These are phyloP conservation scores for Pheosia gnoma DNA, from an alignment of 2,888 invertebrate genomes.

Conservation along the genomic window DNA sequence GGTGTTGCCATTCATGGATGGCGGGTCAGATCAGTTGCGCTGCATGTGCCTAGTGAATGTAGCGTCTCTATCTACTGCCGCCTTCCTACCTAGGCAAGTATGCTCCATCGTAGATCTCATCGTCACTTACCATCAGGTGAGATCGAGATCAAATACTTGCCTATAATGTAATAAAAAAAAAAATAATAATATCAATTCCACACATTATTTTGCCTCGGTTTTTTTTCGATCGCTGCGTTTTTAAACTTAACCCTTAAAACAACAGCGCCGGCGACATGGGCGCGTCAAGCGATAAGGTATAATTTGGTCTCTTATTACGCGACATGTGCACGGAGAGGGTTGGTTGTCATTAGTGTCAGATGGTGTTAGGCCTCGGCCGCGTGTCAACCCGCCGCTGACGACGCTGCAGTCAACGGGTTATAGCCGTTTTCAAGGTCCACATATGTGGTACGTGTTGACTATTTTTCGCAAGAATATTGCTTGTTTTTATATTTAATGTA, in stretches of 20 bases:
- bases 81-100: too few relatives aligned
- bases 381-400: conserved; percentile 48
- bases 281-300: conserved; percentile 65
- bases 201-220: conserved; percentile 2
- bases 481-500: too few relatives aligned
- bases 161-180: too few relatives aligned
- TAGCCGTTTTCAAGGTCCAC: conserved; percentile 38
- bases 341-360: conserved; percentile 73
- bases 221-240: conserved; percentile 30
- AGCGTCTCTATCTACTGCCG: too few relatives aligned
- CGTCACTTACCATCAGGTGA: too few relatives aligned
- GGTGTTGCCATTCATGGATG: too few relatives aligned
- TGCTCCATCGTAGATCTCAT: too few relatives aligned
- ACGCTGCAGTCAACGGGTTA: conserved; percentile 34
- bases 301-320: conserved; percentile 62
- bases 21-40: too few relatives aligned
- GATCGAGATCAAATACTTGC: too few relatives aligned
- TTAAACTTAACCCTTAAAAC: conserved; percentile 29
- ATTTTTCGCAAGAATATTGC: too few relatives aligned
- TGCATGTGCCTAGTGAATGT: too few relatives aligned
- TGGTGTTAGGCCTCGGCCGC: conserved; percentile 47
- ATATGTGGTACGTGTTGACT: conserved; percentile 14
- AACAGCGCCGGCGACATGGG: conserved; percentile 34
- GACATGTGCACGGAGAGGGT: conserved; percentile 74
- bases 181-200: background rate